Percentiles rank a stretch among this genome's conserved stretches.
Evolutionary conservation across 1,140 invertebrate species (phyloP).

Genomic region (Caenorhabditis tropicalis): DNA sequence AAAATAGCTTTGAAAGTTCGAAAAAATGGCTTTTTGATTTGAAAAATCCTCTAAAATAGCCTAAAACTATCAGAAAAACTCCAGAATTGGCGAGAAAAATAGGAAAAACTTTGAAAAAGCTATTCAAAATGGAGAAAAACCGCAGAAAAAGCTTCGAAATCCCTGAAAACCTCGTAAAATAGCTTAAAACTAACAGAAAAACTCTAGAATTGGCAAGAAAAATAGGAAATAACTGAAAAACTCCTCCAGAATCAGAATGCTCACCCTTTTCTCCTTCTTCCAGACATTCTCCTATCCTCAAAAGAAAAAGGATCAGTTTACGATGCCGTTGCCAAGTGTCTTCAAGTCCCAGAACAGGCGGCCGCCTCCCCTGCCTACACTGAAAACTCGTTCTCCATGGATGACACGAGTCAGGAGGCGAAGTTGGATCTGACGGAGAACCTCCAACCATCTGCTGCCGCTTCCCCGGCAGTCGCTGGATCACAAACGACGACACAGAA

Average conservation of each 20-base stretch:
- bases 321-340: background rate
- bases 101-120: background rate
- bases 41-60: no score
- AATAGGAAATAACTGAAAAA: background rate
- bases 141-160: no score
- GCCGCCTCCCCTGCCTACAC: constrained; percentile 19
- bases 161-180: no score
- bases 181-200: no score
- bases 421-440: background rate
- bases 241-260: background rate
- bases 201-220: background rate
- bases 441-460: background rate
- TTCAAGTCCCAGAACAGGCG: background rate
- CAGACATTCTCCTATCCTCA: background rate
- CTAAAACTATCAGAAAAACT: no score
- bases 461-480: background rate
- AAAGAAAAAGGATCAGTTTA: constrained; percentile 18
- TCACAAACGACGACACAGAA: background rate
- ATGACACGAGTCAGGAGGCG: background rate
- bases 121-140: no score
- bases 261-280: no score
- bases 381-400: constrained; percentile 20
- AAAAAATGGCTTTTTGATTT: no score
- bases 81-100: background rate
- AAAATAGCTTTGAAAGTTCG: no score